Conservation (phyloP, 2,797 vertebrate species). For the Sarcophilus harrisii region DNA sequence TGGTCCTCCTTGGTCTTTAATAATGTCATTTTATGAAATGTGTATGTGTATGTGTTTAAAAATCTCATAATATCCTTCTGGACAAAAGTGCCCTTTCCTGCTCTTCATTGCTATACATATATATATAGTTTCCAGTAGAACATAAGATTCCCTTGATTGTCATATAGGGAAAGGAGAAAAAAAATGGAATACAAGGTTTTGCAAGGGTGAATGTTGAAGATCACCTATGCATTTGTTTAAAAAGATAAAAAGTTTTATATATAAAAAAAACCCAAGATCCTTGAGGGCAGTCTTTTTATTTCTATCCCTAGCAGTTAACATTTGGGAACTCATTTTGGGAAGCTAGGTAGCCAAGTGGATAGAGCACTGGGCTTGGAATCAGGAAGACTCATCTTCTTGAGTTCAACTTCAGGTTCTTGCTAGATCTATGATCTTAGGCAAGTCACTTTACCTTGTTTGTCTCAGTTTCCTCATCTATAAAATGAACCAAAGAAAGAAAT, state of each 20-base stretch:
- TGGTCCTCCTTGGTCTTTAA: neutral
- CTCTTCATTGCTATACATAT: neutral
- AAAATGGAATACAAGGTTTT: too few relatives aligned
- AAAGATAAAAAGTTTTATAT: too few relatives aligned
- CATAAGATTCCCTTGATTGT: too few relatives aligned
- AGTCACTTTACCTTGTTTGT: neutral
- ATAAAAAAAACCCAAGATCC: too few relatives aligned
- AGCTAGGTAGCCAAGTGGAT: neutral
- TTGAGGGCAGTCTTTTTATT: neutral
- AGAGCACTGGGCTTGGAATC: neutral
- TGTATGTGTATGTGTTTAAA: too few relatives aligned
- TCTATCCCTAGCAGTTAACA: neutral
- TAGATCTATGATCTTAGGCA: neutral
- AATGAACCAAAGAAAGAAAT: neutral
- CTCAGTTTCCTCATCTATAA: neutral
- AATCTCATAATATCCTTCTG: neutral
- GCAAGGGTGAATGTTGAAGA: too few relatives aligned
- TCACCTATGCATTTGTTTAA: too few relatives aligned
- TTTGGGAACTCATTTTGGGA: neutral
- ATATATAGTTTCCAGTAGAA: too few relatives aligned
- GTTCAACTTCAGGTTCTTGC: neutral
- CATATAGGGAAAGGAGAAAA: too few relatives aligned
- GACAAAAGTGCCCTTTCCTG: neutral
- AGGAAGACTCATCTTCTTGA: neutral
- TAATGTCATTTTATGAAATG: neutral